A percentile compares a stretch with the other conserved stretches of the same genome.
phyloP scores from a whole-genome alignment of 2,797 vertebrate genomes.

The Mus spretus region DNA sequence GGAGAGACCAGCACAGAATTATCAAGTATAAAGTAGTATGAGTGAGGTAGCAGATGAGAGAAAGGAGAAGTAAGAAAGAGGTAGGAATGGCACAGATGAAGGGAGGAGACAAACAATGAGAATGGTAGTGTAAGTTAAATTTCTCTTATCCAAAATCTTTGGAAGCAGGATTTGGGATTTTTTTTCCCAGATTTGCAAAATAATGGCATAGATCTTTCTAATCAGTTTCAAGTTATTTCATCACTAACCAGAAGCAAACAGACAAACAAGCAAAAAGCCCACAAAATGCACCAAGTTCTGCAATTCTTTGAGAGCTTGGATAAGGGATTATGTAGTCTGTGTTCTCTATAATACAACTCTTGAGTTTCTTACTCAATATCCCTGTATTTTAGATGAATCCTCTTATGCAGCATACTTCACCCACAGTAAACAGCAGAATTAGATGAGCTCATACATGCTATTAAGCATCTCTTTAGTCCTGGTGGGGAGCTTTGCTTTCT shows the following conservation, averaged over 20 bases:
- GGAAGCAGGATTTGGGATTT: background rate
- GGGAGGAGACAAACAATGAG: background rate
- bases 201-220: background rate
- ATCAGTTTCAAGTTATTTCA: background rate
- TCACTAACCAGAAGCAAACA: background rate
- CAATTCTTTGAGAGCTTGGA: background rate
- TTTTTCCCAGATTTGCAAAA: background rate
- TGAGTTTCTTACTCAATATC: background rate
- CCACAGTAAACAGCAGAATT: background rate
- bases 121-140: background rate
- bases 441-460: background rate
- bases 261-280: background rate
- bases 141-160: background rate
- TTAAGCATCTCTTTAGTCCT: background rate
- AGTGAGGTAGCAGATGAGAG: background rate
- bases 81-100: background rate
- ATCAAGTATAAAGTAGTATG: constrained; percentile 3
- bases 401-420: background rate
- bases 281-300: background rate
- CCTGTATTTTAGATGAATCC: background rate
- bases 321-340: background rate
- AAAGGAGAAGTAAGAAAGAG: background rate
- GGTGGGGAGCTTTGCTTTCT: background rate
- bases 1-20: background rate
- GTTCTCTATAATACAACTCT: background rate